Conservation (phyloP, 2,888 invertebrate genomes). For the Drosophila peninsularis region DNA sequence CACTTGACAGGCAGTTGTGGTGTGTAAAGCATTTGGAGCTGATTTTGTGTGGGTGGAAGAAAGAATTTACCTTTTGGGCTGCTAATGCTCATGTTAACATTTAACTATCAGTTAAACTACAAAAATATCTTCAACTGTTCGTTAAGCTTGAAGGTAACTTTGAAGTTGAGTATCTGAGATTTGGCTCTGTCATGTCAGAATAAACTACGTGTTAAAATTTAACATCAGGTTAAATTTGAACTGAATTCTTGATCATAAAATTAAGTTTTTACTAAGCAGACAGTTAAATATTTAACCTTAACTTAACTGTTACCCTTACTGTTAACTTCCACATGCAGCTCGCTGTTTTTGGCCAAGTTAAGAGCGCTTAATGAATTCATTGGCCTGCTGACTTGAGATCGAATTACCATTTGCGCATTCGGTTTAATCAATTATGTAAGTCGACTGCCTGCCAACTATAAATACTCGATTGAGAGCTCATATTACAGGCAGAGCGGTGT, state of each 20-base stretch:
- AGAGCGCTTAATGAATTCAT: neutral
- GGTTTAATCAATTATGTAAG: constrained; percentile 54
- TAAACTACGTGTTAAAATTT: neutral
- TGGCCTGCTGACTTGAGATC: constrained; percentile 10
- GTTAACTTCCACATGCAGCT: neutral
- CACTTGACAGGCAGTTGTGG: neutral
- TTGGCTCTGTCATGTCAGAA: fast-evolving
- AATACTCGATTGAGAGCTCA: constrained; percentile 42
- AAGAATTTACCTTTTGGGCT: too few relatives aligned
- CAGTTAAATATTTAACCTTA: neutral
- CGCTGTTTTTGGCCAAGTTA: constrained; percentile 3
- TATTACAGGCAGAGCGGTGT: neutral
- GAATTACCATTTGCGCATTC: constrained; percentile 13
- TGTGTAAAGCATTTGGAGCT: too few relatives aligned
- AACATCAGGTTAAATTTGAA: neutral
- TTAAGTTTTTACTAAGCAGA: too few relatives aligned
- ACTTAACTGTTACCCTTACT: neutral
- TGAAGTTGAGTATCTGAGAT: neutral
- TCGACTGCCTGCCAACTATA: constrained; percentile 27
- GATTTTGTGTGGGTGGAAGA: too few relatives aligned
- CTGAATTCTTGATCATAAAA: too few relatives aligned
- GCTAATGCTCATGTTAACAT: neutral
- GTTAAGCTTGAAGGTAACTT: neutral
- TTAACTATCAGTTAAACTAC: neutral
- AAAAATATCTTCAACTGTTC: too few relatives aligned